phyloP scores from a whole-genome alignment of 2,888 invertebrate genomes.

The Apotomis capreana region DNA sequence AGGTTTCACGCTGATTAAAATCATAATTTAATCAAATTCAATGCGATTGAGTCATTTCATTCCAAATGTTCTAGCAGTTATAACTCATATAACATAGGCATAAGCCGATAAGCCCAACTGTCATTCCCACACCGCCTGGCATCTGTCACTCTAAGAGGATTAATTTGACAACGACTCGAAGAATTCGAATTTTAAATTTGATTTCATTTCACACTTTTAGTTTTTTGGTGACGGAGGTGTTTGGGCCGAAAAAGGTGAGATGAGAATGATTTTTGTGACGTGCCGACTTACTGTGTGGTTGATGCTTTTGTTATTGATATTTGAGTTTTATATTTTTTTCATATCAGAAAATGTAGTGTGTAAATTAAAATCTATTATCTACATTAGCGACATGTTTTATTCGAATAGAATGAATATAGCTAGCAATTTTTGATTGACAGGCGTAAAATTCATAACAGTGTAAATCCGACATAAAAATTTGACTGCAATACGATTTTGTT shows the following conservation, averaged over 20 bases:
- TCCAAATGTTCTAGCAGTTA: constrained; percentile 29
- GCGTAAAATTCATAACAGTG: too few relatives aligned
- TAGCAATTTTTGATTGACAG: too few relatives aligned
- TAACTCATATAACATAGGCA: constrained; percentile 25
- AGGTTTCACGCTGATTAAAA: constrained; percentile 29
- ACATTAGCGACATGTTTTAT: too few relatives aligned
- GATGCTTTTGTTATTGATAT: not conserved
- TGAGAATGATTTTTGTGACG: constrained; percentile 16
- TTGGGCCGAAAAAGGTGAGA: constrained; percentile 18
- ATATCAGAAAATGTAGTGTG: too few relatives aligned
- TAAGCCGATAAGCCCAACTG: constrained; percentile 47
- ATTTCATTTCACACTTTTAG: constrained; percentile 50
- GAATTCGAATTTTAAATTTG: constrained; percentile 55
- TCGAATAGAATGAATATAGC: too few relatives aligned
- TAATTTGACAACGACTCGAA: constrained; percentile 59
- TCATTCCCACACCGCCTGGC: constrained; percentile 51
- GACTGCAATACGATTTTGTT: too few relatives aligned
- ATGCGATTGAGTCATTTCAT: constrained; percentile 37
- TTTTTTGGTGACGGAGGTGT: constrained; percentile 26
- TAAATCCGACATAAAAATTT: too few relatives aligned
- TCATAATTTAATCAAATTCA: constrained; percentile 31
- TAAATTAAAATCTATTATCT: too few relatives aligned
- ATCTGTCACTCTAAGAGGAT: constrained; percentile 70
- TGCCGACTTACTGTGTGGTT: not conserved
- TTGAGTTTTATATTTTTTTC: not conserved